These are phyloP conservation scores for Drosophila paranaensis DNA, from an alignment of 2,888 invertebrate genomes.

Conservation along the genomic window DNA sequence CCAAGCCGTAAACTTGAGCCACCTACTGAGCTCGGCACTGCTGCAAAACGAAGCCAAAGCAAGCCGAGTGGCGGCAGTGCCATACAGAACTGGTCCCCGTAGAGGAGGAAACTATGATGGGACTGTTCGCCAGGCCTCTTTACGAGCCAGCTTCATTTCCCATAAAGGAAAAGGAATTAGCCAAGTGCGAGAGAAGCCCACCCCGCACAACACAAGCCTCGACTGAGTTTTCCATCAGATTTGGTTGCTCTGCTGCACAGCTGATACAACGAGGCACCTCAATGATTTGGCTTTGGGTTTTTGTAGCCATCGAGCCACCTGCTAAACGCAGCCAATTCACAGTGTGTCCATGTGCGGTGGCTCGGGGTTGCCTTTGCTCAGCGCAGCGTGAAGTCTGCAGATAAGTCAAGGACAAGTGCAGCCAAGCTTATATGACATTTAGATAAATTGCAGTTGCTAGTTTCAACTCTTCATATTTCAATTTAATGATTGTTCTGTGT, in stretches of 20 bases:
- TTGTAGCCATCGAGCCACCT: slow-evolving; percentile 27
- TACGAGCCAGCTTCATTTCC: slow-evolving; percentile 32
- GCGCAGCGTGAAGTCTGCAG: slow-evolving; percentile 62
- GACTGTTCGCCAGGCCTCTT: slow-evolving; percentile 28
- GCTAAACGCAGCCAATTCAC: slow-evolving; percentile 51
- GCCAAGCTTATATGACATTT: slow-evolving; percentile 45
- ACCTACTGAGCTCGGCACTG: slow-evolving; percentile 17
- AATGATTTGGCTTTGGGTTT: slow-evolving; percentile 46
- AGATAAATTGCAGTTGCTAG: slow-evolving; percentile 15
- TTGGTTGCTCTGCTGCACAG: slow-evolving; percentile 13
- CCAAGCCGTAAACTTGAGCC: slow-evolving; percentile 59
- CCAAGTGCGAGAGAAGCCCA: slow-evolving; percentile 11
- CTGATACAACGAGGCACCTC: slow-evolving; percentile 25
- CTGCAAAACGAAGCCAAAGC: slow-evolving; percentile 38
- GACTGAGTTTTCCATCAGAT: slow-evolving; percentile 22
- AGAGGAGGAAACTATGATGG: slow-evolving; percentile 35
- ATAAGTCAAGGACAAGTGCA: slow-evolving; percentile 65
- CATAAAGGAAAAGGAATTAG: slow-evolving; percentile 8
- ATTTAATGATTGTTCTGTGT: neutral
- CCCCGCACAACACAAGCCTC: slow-evolving; percentile 10
- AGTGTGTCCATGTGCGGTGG: slow-evolving; percentile 10
- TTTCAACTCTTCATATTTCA: neutral
- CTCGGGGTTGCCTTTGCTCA: slow-evolving; percentile 39
- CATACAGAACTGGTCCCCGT: slow-evolving; percentile 18
- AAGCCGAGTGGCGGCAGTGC: slow-evolving; percentile 9